Percentiles rank a stretch among this genome's conserved stretches.
These are phyloP conservation scores for Pogonocichla stellata DNA, from an alignment of 2,113 vertebrate genomes.

Conservation along the genomic window DNA sequence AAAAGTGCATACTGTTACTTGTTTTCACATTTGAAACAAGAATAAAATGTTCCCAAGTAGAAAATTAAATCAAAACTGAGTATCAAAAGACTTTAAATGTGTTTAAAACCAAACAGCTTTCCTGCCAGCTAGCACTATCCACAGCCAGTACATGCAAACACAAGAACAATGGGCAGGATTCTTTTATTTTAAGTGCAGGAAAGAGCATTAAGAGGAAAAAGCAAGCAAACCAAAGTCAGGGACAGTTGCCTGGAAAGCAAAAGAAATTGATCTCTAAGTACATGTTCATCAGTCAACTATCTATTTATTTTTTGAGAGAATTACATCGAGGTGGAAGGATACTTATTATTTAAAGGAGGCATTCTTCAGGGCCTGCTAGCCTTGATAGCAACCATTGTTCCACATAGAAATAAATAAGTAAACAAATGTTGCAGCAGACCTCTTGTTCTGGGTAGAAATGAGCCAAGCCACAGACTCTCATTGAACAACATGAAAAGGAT, in stretches of 20 bases:
- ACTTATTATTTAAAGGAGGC: slow-evolving; percentile 50
- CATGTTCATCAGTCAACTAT: not conserved
- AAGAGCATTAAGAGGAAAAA: not conserved
- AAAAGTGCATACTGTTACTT: not conserved
- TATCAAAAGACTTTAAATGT: not conserved
- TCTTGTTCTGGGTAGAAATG: too few species aligned
- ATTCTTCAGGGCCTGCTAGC: not conserved
- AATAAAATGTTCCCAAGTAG: not conserved
- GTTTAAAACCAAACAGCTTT: not conserved
- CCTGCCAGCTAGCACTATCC: not conserved
- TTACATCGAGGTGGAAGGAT: not conserved
- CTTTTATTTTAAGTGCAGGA: not conserved
- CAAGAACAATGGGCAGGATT: not conserved
- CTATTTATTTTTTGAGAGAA: slow-evolving; percentile 30
- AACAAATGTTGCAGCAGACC: not conserved
- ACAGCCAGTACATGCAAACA: not conserved
- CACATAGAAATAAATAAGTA: slow-evolving; percentile 6
- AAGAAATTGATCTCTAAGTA: not conserved
- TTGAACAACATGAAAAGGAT: too few species aligned
- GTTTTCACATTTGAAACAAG: not conserved
- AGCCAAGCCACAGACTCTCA: too few species aligned
- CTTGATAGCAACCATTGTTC: not conserved
- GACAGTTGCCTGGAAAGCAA: not conserved
- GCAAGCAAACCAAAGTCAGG: not conserved
- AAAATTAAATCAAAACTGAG: slow-evolving; percentile 6